Percentiles rank a stretch among this genome's conserved stretches.
phyloP scores from a whole-genome alignment of 2,113 vertebrate genomes.

The Microcebus tavaratra region DNA sequence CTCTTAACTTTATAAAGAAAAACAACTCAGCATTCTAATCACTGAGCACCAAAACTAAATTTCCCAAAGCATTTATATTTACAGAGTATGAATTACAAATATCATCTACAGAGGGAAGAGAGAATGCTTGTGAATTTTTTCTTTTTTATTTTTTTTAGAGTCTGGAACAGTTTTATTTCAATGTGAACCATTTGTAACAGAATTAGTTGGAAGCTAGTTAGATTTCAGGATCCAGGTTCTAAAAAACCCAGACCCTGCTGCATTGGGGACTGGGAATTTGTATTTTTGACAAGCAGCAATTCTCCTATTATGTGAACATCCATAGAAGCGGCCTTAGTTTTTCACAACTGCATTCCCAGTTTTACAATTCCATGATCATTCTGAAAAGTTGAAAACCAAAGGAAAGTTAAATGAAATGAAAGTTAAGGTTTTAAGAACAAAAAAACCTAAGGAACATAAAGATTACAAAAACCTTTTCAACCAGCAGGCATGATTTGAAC shows the following conservation, averaged over 20 bases:
- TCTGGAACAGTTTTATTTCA: not conserved
- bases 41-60: not conserved
- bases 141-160: no score
- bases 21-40: not conserved
- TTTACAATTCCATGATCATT: not conserved
- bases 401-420: not conserved
- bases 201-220: not conserved
- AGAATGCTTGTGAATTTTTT: not conserved
- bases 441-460: not conserved
- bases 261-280: not conserved
- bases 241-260: not conserved
- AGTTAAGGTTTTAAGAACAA: not conserved
- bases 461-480: not conserved
- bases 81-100: not conserved
- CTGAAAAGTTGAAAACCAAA: not conserved
- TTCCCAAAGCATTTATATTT: not conserved
- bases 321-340: not conserved
- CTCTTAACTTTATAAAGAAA: not conserved
- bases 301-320: not conserved
- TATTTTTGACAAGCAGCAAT: not conserved
- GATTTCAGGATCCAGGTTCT: no score
- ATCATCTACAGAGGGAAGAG: not conserved
- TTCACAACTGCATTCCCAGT: not conserved
- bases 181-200: not conserved
- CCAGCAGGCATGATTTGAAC: no score